Evolutionary conservation across 2,888 invertebrate genomes (phyloP).

Genomic region (Ceriagrion tenellum): DNA sequence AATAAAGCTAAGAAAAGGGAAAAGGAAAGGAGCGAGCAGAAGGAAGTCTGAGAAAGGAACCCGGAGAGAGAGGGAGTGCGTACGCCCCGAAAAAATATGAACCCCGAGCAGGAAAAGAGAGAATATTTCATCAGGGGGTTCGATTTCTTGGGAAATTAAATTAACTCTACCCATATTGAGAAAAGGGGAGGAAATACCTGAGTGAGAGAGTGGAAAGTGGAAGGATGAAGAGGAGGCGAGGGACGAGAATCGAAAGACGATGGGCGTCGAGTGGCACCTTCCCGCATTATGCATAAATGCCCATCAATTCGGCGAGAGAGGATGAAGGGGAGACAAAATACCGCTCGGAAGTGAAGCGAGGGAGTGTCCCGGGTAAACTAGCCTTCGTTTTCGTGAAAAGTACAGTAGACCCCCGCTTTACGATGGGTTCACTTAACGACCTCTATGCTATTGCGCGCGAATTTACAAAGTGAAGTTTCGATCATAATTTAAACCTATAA

Average conservation of each 20-base stretch:
- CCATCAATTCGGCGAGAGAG: not conserved
- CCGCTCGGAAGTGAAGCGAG: not conserved
- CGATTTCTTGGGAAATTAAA: not conserved
- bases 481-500: too few species aligned
- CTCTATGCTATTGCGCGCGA: too few species aligned
- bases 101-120: not conserved
- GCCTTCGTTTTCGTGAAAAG: too few species aligned
- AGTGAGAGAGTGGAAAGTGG: not conserved
- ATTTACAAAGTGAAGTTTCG: too few species aligned
- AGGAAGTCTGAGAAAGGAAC: not conserved
- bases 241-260: not conserved
- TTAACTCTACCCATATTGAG: not conserved
- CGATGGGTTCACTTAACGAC: too few species aligned
- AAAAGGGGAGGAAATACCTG: not conserved
- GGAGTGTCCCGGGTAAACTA: not conserved
- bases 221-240: not conserved
- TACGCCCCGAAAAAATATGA: not conserved
- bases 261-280: not conserved
- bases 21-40: too few species aligned
- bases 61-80: too few species aligned
- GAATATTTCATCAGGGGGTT: slow-evolving; percentile 15
- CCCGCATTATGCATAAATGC: not conserved
- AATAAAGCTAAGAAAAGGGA: not conserved
- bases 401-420: too few species aligned
- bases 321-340: not conserved